phyloP scores from a whole-genome alignment of 2,113 vertebrate species.

The Apteryx mantelli region DNA sequence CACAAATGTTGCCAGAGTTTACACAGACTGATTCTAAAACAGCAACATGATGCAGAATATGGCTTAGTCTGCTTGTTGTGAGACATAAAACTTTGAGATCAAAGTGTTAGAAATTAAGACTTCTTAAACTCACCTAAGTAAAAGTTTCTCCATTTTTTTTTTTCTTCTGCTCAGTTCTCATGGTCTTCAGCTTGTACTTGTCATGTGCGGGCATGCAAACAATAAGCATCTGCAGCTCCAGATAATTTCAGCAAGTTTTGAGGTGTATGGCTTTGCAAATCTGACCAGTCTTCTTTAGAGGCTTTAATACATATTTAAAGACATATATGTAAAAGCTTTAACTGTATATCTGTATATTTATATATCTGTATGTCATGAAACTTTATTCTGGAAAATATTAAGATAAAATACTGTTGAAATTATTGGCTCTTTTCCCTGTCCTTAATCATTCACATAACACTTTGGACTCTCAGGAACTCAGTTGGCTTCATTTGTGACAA shows the following conservation, averaged over 20 bases:
- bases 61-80: background rate
- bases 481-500: background rate
- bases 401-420: background rate
- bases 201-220: background rate
- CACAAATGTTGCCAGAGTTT: background rate
- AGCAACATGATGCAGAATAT: background rate
- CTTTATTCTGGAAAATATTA: background rate
- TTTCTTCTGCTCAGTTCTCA: background rate
- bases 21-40: background rate
- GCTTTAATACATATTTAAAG: background rate
- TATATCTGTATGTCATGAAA: background rate
- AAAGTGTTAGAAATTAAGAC: background rate
- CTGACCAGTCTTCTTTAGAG: background rate
- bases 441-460: background rate
- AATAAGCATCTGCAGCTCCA: background rate
- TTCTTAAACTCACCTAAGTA: background rate
- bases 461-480: background rate
- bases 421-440: background rate
- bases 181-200: background rate
- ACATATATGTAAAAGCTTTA: background rate
- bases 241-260: background rate
- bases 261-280: background rate
- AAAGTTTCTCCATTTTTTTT: background rate
- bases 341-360: background rate
- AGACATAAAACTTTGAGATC: background rate